phyloP scores from a whole-genome alignment of 2,888 invertebrate genomes.

The Acrobasis consociella region DNA sequence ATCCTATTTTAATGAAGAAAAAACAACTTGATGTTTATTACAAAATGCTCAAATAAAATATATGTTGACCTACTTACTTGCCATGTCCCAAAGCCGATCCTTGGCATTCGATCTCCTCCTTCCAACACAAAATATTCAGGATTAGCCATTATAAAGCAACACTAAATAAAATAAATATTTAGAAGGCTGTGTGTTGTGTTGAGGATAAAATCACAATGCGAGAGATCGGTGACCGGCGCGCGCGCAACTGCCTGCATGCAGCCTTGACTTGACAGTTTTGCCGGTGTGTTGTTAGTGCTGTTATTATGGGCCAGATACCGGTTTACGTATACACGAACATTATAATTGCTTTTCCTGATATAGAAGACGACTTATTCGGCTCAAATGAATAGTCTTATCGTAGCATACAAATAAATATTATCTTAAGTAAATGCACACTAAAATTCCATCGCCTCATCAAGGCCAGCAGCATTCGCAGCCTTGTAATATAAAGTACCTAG shows the following conservation, averaged over 20 bases:
- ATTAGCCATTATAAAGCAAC: conserved; percentile 1
- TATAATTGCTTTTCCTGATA: too few species aligned
- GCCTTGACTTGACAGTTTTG: conserved; percentile 1
- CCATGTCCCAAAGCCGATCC: conserved; percentile 91
- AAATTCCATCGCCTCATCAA: neutral
- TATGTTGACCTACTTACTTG: conserved; percentile 79
- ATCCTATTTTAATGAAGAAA: too few species aligned
- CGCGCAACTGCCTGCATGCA: conserved; percentile 9
- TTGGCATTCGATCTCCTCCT: conserved; percentile 85
- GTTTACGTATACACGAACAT: neutral
- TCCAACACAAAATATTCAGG: conserved; percentile 58
- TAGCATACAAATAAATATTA: too few species aligned
- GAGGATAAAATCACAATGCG: conserved; percentile 9
- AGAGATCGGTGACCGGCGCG: conserved; percentile 17
- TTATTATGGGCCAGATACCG: neutral
- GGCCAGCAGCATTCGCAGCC: conserved; percentile 1
- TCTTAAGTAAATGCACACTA: too few species aligned
- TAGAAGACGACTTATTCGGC: too few species aligned
- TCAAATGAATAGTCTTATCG: too few species aligned
- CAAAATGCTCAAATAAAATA: too few species aligned
- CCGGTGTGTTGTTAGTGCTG: neutral
- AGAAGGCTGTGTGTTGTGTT: conserved; percentile 6
- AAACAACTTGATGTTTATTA: too few species aligned
- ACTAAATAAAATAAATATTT: neutral
- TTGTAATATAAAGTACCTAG: too few species aligned